A percentile compares a stretch with the other conserved stretches of the same genome.
These are phyloP conservation scores for Oryctes rhinoceros DNA, from an alignment of 1,140 invertebrate genomes.

Conservation along the genomic window DNA sequence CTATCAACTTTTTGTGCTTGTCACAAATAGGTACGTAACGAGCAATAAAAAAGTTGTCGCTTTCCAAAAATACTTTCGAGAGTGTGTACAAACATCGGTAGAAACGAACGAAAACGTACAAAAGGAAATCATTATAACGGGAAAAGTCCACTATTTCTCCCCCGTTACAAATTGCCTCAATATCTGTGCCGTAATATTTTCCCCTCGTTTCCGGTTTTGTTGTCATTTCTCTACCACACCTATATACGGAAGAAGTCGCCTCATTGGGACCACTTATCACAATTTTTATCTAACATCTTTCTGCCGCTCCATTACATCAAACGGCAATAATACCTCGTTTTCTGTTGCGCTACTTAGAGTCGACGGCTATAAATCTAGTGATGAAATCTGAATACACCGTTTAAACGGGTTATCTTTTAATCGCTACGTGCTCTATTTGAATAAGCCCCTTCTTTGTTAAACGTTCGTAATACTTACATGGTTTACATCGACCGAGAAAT, in stretches of 20 bases:
- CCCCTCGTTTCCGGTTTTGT: constrained; percentile 8
- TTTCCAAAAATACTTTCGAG: neutral
- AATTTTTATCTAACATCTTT: constrained; percentile 16
- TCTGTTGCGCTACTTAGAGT: neutral
- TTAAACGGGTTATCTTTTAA: constrained; percentile 15
- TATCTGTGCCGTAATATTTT: constrained; percentile 5
- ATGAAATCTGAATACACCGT: constrained; percentile 7
- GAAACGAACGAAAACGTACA: neutral
- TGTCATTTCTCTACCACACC: constrained; percentile 1
- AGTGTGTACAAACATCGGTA: neutral
- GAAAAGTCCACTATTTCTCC: neutral
- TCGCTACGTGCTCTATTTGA: constrained; percentile 3
- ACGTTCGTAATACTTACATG: neutral
- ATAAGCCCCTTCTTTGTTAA: neutral
- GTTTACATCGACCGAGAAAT: no score
- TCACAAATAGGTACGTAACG: no score
- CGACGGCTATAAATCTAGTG: neutral
- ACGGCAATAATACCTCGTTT: neutral
- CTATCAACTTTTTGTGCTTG: no score
- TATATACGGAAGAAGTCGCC: neutral
- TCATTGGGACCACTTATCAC: constrained; percentile 1
- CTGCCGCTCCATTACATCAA: neutral
- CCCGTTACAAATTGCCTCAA: constrained; percentile 5
- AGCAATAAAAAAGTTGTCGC: no score
- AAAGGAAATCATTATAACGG: constrained; percentile 7